Evolutionary conservation across 2,113 vertebrate genomes (phyloP).

Genomic region (Podarcis muralis): DNA sequence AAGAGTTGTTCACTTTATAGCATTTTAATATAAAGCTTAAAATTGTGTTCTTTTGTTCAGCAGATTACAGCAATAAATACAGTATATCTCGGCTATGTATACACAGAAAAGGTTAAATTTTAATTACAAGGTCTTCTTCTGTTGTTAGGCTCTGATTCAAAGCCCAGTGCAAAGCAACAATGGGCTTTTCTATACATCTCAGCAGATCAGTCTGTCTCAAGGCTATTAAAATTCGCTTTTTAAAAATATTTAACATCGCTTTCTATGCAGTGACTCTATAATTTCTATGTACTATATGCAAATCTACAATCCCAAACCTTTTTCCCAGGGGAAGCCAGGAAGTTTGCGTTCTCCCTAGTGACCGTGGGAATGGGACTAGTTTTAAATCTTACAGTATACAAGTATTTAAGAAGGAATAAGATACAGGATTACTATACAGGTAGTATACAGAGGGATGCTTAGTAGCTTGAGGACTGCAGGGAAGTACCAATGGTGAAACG

Average conservation of each 20-base stretch:
- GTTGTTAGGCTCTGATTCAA: slow-evolving; percentile 49
- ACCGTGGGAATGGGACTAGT: slow-evolving; percentile 45
- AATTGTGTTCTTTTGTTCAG: slow-evolving; percentile 50
- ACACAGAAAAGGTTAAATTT: slow-evolving; percentile 48
- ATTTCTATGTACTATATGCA: slow-evolving; percentile 43
- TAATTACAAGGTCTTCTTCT: slow-evolving; percentile 42
- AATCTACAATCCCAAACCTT: slow-evolving; percentile 44
- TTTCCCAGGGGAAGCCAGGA: slow-evolving; percentile 27
- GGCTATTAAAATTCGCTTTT: slow-evolving; percentile 55
- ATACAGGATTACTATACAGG: slow-evolving; percentile 47
- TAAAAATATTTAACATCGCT: slow-evolving; percentile 52
- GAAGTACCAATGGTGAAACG: slow-evolving; percentile 61
- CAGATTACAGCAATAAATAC: slow-evolving; percentile 57
- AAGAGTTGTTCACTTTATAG: slow-evolving; percentile 66
- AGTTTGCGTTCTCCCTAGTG: slow-evolving; percentile 40
- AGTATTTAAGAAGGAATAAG: slow-evolving; percentile 69
- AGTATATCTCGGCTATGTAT: slow-evolving; percentile 50
- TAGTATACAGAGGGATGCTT: slow-evolving; percentile 5
- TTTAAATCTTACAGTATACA: slow-evolving; percentile 71
- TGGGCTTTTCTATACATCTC: slow-evolving; percentile 33
- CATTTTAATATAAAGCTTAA: slow-evolving; percentile 62
- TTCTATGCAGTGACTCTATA: slow-evolving; percentile 38
- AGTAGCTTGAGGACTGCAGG: slow-evolving; percentile 64
- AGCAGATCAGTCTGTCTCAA: slow-evolving; percentile 15
- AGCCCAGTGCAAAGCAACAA: slow-evolving; percentile 40